A percentile compares a stretch with the other conserved stretches of the same genome.
These are phyloP conservation scores for Diploscapter pachys DNA, from an alignment of 1,140 invertebrate species.

Conservation along the genomic window DNA sequence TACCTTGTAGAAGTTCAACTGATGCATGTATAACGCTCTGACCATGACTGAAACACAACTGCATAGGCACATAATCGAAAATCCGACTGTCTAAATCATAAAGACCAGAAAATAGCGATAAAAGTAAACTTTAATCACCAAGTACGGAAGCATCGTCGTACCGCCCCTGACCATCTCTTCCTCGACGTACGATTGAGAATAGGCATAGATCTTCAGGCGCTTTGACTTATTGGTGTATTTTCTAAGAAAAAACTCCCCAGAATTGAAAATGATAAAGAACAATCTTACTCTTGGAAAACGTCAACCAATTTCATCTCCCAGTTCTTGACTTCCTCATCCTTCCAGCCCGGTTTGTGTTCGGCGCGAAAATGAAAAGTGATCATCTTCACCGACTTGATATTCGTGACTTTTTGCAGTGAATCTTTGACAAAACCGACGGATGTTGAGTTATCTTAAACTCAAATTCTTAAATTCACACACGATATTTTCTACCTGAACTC, in stretches of 20 bases:
- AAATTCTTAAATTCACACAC: too few relatives aligned
- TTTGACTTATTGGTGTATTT: constrained; percentile 43
- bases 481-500: too few relatives aligned
- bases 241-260: constrained; percentile 6
- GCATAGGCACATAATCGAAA: constrained; percentile 51
- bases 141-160: constrained; percentile 50
- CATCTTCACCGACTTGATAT: constrained; percentile 56
- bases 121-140: constrained; percentile 7
- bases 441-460: too few relatives aligned
- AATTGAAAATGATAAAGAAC: too few relatives aligned
- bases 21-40: constrained; percentile 55
- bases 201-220: constrained; percentile 43
- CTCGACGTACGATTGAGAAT: constrained; percentile 53
- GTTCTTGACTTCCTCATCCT: constrained; percentile 43
- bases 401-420: constrained; percentile 38
- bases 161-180: constrained; percentile 58
- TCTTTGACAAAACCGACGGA: neutral
- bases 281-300: constrained; percentile 43
- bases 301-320: constrained; percentile 54
- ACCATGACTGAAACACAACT: constrained; percentile 46
- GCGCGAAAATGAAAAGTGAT: constrained; percentile 53
- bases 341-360: constrained; percentile 51
- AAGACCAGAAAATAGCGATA: too few relatives aligned
- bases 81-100: constrained; percentile 37
- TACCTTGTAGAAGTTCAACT: constrained; percentile 51